A percentile compares a stretch with the other conserved stretches of the same genome.
Conservation (phyloP, 2,113 vertebrate species). For the Sander vitreus region DNA sequence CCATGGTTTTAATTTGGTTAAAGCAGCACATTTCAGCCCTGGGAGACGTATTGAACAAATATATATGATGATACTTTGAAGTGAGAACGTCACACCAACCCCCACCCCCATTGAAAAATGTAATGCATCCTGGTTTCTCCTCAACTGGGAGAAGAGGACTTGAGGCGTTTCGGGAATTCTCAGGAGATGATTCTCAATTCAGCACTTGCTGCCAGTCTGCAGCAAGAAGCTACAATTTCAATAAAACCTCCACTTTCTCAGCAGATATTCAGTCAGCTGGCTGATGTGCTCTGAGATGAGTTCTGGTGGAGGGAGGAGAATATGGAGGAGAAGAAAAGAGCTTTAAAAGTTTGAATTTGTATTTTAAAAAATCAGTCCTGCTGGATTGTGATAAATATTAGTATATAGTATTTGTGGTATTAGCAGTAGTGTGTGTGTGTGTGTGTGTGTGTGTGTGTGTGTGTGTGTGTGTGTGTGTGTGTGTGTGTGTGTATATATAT, state of each 20-base stretch:
- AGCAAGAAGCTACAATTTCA: constrained; percentile 49
- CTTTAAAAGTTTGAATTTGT: constrained; percentile 49
- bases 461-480: too few relatives aligned
- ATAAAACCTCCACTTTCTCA: constrained; percentile 58
- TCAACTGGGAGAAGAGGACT: constrained; percentile 60
- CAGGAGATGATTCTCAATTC: constrained; percentile 67
- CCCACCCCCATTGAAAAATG: constrained; percentile 8
- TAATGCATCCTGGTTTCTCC: constrained; percentile 32
- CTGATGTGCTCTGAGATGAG: constrained; percentile 45
- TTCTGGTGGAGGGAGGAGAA: constrained; percentile 56
- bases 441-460: too few relatives aligned
- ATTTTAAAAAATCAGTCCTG: constrained; percentile 32
- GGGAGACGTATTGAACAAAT: constrained; percentile 1
- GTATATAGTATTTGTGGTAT: not conserved
- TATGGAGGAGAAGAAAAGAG: constrained; percentile 27
- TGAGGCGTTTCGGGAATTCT: constrained; percentile 59
- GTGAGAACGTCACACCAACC: constrained; percentile 15
- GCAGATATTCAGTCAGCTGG: constrained; percentile 57
- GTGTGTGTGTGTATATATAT: too few relatives aligned
- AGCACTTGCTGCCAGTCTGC: constrained; percentile 40
- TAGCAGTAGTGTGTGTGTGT: too few relatives aligned
- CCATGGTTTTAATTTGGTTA: not conserved
- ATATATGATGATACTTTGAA: constrained; percentile 50
- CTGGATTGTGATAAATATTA: not conserved
- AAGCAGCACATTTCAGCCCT: constrained; percentile 6